Evolutionary conservation across 2,113 vertebrate genomes (phyloP).

Genomic region (Lipophrys pholis): DNA sequence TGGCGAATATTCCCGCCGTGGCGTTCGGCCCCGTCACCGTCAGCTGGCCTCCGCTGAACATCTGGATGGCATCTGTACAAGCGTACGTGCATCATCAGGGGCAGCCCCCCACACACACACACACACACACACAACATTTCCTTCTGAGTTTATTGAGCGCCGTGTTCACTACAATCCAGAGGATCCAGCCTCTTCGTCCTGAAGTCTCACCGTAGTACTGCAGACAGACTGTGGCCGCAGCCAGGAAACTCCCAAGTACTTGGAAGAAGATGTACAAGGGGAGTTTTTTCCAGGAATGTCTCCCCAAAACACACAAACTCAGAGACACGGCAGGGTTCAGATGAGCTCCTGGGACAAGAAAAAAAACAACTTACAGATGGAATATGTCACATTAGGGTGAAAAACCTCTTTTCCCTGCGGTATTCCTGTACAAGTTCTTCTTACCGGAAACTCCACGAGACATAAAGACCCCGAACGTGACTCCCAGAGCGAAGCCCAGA

Average conservation of each 20-base stretch:
- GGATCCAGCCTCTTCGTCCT: too few relatives aligned
- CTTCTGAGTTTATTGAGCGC: too few relatives aligned
- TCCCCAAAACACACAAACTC: slow-evolving; percentile 81
- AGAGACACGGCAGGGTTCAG: slow-evolving; percentile 90
- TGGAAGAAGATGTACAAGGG: slow-evolving; percentile 84
- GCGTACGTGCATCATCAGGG: not conserved
- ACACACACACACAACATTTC: not conserved
- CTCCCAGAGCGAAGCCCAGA: slow-evolving; percentile 83
- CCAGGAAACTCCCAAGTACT: slow-evolving; percentile 79
- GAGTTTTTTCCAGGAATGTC: slow-evolving; percentile 85
- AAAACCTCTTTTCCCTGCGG: too few relatives aligned
- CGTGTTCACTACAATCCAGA: too few relatives aligned
- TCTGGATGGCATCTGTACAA: slow-evolving; percentile 79
- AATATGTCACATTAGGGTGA: not conserved
- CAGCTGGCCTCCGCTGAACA: slow-evolving; percentile 78
- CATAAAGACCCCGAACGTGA: slow-evolving; percentile 81
- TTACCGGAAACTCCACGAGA: slow-evolving; percentile 86
- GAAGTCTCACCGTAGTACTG: slow-evolving; percentile 89
- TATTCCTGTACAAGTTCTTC: too few relatives aligned
- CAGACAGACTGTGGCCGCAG: slow-evolving; percentile 75
- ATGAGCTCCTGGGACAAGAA: slow-evolving; percentile 83
- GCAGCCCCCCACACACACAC: not conserved
- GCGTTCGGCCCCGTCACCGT: slow-evolving; percentile 75
- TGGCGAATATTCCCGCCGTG: slow-evolving; percentile 87
- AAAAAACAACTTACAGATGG: not conserved